Percentiles rank a stretch among this genome's conserved stretches.
phyloP scores from a whole-genome alignment of 2,888 invertebrate species.

The Drosophila maculinotata region DNA sequence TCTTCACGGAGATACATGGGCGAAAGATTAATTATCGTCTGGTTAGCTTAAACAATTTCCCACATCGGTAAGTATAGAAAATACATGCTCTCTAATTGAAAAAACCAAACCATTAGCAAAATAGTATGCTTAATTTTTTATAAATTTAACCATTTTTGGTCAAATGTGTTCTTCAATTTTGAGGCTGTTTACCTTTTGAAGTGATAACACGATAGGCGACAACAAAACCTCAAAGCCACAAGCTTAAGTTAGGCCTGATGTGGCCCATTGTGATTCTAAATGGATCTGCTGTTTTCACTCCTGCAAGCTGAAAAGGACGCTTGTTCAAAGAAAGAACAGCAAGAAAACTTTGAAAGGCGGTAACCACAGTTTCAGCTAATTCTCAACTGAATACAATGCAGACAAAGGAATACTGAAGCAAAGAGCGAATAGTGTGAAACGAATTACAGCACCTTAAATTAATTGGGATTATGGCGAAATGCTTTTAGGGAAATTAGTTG shows the following conservation, averaged over 20 bases:
- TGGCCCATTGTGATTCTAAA: too few species aligned
- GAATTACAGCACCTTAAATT: slow-evolving; percentile 75
- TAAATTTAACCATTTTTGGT: too few species aligned
- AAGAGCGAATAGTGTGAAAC: slow-evolving; percentile 54
- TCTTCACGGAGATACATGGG: too few species aligned
- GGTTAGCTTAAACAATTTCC: too few species aligned
- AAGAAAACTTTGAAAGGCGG: slow-evolving; percentile 35
- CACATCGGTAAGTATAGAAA: too few species aligned
- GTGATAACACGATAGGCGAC: slow-evolving; percentile 5
- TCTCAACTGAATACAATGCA: slow-evolving; percentile 24
- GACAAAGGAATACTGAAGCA: slow-evolving; percentile 1
- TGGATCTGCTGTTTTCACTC: too few species aligned
- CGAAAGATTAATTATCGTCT: too few species aligned
- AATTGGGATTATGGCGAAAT: slow-evolving; percentile 80
- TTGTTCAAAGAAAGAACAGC: not conserved
- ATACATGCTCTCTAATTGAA: too few species aligned
- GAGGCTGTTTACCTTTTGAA: not conserved
- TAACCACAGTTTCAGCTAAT: slow-evolving; percentile 66
- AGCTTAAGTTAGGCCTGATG: too few species aligned
- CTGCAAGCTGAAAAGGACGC: too few species aligned
- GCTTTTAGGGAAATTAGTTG: slow-evolving; percentile 77
- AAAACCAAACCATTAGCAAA: too few species aligned
- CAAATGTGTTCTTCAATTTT: slow-evolving; percentile 1
- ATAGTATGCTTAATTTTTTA: too few species aligned
- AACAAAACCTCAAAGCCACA: slow-evolving; percentile 21